These are phyloP conservation scores for Meghimatium bilineatum DNA, from an alignment of 2,888 invertebrate genomes.

Conservation along the genomic window DNA sequence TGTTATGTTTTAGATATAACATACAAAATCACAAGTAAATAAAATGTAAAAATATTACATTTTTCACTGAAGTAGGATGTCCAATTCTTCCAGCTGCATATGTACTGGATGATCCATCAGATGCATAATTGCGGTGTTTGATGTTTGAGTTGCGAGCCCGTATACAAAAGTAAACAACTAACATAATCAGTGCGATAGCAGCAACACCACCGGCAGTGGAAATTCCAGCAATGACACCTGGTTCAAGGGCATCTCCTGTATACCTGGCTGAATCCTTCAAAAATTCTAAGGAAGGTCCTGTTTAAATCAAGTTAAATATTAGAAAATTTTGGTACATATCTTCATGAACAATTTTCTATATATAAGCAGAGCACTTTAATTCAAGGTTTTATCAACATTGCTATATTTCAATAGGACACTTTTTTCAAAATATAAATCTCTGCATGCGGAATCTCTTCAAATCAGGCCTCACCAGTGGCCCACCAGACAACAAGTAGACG, in stretches of 20 bases:
- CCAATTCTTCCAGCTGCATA: constrained; percentile 48
- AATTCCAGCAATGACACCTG: constrained; percentile 49
- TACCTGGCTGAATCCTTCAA: constrained; percentile 17
- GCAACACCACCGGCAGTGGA: constrained; percentile 48
- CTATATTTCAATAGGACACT: too few relatives aligned
- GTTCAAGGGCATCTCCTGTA: constrained; percentile 34
- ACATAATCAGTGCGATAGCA: constrained; percentile 45
- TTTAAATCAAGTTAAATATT: neutral
- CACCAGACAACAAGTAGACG: too few relatives aligned
- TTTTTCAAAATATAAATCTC: too few relatives aligned
- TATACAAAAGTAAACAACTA: constrained; percentile 50
- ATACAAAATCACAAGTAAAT: neutral
- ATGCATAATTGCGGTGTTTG: neutral
- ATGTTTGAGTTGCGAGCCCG: constrained; percentile 22
- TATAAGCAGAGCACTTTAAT: neutral
- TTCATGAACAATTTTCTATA: neutral
- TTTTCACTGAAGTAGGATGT: neutral
- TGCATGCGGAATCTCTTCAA: too few relatives aligned
- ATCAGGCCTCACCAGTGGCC: too few relatives aligned
- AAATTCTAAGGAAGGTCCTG: constrained; percentile 41
- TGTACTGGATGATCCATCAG: constrained; percentile 38
- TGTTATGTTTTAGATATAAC: neutral
- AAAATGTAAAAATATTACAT: neutral
- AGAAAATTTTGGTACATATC: neutral
- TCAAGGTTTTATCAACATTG: too few relatives aligned